Evolutionary conservation across 2,888 invertebrate species (phyloP).

Genomic region (Cenopis cana): DNA sequence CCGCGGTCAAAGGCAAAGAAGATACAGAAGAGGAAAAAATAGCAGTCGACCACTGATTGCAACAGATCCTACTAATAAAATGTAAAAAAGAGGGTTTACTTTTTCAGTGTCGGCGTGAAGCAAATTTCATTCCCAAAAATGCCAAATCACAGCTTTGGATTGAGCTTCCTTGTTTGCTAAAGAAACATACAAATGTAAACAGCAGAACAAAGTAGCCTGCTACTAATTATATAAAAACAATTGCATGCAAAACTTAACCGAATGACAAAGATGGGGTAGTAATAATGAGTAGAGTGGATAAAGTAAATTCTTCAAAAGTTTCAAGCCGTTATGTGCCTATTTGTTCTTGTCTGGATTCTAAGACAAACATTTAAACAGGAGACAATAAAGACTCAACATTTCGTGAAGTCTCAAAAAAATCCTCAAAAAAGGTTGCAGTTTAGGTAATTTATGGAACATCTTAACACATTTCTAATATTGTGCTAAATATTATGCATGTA

Average conservation of each 20-base stretch:
- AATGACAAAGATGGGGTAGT: background rate
- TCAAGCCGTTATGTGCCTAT: too few species aligned
- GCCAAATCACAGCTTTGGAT: too few species aligned
- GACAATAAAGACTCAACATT: background rate
- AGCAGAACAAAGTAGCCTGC: too few species aligned
- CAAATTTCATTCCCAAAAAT: too few species aligned
- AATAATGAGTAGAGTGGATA: background rate
- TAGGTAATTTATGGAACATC: background rate
- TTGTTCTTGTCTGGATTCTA: background rate
- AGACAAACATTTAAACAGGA: background rate
- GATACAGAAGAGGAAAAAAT: constrained; percentile 29
- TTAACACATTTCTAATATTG: background rate
- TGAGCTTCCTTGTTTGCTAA: too few species aligned
- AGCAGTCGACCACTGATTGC: background rate
- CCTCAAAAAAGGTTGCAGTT: background rate
- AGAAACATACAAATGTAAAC: too few species aligned
- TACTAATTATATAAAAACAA: background rate
- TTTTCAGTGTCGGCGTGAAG: too few species aligned
- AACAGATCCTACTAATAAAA: background rate
- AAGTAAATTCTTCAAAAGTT: background rate
- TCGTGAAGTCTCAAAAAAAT: background rate
- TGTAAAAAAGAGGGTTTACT: background rate
- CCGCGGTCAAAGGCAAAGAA: constrained; percentile 60
- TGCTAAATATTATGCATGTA: constrained; percentile 52
- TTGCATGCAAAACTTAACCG: background rate